Evolutionary conservation across 1,140 invertebrate species (phyloP), one percentile per base, ranked within the genome.

Genomic region (Rhagoletis zephyria): DNA sequence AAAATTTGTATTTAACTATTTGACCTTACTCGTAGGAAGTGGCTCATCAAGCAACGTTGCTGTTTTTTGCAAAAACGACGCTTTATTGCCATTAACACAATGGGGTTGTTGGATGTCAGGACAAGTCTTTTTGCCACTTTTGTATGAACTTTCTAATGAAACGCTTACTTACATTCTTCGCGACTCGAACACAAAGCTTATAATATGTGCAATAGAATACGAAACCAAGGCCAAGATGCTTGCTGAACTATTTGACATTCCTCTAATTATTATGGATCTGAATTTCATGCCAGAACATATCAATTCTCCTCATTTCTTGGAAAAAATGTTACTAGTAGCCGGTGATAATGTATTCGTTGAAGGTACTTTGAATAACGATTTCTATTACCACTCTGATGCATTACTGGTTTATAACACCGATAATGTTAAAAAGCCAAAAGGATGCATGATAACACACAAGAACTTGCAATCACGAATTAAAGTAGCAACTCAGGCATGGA

Each of bases 61-160:
- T 16, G 74, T 56, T 81, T 81, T 81, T 19, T 81, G 74, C 56
- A 16, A 81, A 81, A 81, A 56, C 30, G 48, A 81, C 74, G 74
- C 48, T 56, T 81, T 81, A 30, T 81, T 81, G 14, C 74, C 74
- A 19, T 51, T 81, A 81, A 81, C 74, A n/a, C 74, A 81, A 81
- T 81, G 74, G 74, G 74, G 48, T 2, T 81, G 74, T 81, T 81
- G 74, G 74, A 56, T 81, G 74, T 81, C 74, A 19, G 74, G 74
- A 56, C 74, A 81, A 81, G n/a, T 56, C 19, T 81, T 56, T 81
- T 2, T 81, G n/a, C 74, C 74, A 51, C 74, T 81, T 81, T n/a
- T 56, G n/a, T 2, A 56, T 56, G 56, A 56, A 56, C n/a, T 81
- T 19, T 9, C 74, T 19, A 5, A n/a, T 19, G 74, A 81, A 81